Base-by-base conservation (phyloP, 2,113 vertebrate genomes). In the Microtus oregoni region DNA sequence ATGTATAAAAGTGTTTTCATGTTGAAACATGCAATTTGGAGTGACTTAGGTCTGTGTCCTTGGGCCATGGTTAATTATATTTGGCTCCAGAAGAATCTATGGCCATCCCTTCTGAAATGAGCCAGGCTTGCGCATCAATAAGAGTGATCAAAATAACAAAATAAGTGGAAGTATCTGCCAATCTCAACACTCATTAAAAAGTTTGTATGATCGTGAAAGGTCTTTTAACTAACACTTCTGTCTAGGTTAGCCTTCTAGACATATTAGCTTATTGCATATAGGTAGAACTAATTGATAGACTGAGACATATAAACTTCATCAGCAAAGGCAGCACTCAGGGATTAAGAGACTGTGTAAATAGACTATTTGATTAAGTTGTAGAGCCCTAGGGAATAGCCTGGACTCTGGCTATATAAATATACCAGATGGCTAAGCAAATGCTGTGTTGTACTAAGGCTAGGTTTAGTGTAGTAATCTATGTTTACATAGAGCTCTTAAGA, bases 371-470 rank as follows among this genome's bases (percentile, higher is more conserved):
- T 98, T 89, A 95, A 97, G 95, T 92, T 70, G 72, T 73, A 13
- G 67, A 92, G 75, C 94, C 24, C 81, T 20, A 82, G 95, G 94
- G 92, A 97, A 50, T 4, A 65, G 47, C 90, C 77, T 92, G 90
- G 92, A 89, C 76, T 19, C 90, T 97, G 89, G 26, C 63, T 97
- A 82, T 86, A 73, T 94, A 97, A 94, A 96, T 89, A 78, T 77
- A 96, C 93, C 95, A 96, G 96, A 96, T 94, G 96, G 94, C 81
- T 95, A 92, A 92, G 86, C 88, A 96, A 97, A 96, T 78, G 81
- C 30, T 68, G 22, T 41, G 38, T 50, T 70, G 38, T 75, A 44
- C 38, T 50, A 82, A 96, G 85, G 73, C 76, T 90, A 26, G 13
- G 52, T 75, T 97, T 95, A 86, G 77, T 82, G 44, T 81, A 52